Conservation (phyloP, 2,888 invertebrate species). For the Ectropis crepuscularia region DNA sequence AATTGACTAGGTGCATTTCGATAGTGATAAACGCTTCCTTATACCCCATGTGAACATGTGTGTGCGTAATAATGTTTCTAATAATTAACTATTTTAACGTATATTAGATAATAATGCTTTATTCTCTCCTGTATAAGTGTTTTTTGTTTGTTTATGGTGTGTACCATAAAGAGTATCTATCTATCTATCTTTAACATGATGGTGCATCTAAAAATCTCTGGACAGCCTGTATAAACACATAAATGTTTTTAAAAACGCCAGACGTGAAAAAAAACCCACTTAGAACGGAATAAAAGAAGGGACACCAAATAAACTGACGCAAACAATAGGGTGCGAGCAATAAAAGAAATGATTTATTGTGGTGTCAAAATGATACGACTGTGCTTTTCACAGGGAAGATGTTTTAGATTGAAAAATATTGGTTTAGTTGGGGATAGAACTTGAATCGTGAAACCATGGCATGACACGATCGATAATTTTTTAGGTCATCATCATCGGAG, state of each 20-base stretch:
- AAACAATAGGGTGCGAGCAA: slow-evolving; percentile 65
- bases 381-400: slow-evolving; percentile 43
- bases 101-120: too few relatives aligned
- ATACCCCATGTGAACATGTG: too few relatives aligned
- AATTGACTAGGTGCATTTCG: too few relatives aligned
- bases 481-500: background rate
- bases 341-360: slow-evolving; percentile 78
- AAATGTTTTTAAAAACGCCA: slow-evolving; percentile 2
- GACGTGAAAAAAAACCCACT: slow-evolving; percentile 32
- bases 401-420: slow-evolving; percentile 11
- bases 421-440: background rate
- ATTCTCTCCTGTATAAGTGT: too few relatives aligned
- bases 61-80: too few relatives aligned
- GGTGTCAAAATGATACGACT: slow-evolving; percentile 62
- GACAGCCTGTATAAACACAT: too few relatives aligned
- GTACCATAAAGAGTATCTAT: too few relatives aligned
- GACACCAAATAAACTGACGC: slow-evolving; percentile 62
- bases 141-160: too few relatives aligned
- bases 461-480: slow-evolving; percentile 15
- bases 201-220: too few relatives aligned
- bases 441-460: background rate
- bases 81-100: too few relatives aligned
- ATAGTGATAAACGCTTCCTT: too few relatives aligned
- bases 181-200: too few relatives aligned
- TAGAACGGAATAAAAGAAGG: slow-evolving; percentile 53